Percentiles rank a stretch among this genome's conserved stretches.
Evolutionary conservation across 2,888 invertebrate genomes (phyloP).

Genomic region (Rhagonycha lutea): DNA sequence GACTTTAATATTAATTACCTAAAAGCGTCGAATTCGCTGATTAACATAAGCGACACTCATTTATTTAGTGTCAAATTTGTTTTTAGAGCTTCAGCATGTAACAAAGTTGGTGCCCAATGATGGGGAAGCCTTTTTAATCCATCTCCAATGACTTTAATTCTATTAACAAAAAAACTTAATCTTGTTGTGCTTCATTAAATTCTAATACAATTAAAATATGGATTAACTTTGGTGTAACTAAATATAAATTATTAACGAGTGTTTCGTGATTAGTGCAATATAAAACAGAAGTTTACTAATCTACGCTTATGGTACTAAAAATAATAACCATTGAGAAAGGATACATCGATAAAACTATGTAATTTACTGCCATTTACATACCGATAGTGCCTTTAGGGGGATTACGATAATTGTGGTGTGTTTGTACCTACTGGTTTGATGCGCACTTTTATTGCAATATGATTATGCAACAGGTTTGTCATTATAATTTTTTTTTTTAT

Average conservation of each 20-base stretch:
- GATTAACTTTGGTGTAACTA: neutral
- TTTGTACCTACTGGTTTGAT: neutral
- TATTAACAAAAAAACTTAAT: neutral
- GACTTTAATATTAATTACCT: neutral
- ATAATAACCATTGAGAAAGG: neutral
- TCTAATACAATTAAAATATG: neutral
- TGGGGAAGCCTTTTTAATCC: neutral
- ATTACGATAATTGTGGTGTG: neutral
- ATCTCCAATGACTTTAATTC: neutral
- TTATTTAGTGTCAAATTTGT: neutral
- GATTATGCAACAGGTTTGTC: slow-evolving; percentile 29
- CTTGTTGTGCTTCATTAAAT: neutral
- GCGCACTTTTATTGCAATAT: slow-evolving; percentile 8
- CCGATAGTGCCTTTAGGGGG: neutral
- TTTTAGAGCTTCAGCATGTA: neutral
- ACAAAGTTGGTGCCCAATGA: neutral
- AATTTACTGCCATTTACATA: neutral
- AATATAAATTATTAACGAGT: neutral
- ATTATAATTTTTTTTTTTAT: neutral
- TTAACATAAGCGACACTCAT: neutral
- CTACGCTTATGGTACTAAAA: neutral
- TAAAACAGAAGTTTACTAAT: neutral
- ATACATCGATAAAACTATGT: neutral
- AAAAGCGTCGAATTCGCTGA: neutral
- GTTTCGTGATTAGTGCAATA: neutral